These are phyloP conservation scores for Leptinotarsa undecemlineata DNA, from an alignment of 1,140 invertebrate species.

Conservation along the genomic window DNA sequence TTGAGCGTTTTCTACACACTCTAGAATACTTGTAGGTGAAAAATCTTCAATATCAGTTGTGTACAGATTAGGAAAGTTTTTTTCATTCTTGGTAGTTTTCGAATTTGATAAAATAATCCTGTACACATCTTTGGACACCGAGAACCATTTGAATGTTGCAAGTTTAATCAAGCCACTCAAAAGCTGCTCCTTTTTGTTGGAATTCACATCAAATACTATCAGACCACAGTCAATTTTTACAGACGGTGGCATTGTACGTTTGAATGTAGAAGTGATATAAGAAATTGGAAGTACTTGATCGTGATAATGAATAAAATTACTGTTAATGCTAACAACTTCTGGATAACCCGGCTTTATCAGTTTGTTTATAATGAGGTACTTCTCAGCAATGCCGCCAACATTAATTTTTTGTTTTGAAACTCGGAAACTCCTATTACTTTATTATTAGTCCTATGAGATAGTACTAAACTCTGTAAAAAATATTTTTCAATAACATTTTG, in stretches of 20 bases:
- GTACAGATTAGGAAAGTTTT: slow-evolving; percentile 23
- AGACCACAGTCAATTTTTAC: slow-evolving; percentile 35
- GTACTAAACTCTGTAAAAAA: too few relatives aligned
- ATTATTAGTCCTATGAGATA: too few relatives aligned
- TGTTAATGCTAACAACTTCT: too few relatives aligned
- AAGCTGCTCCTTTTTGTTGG: slow-evolving; percentile 14
- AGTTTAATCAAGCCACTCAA: slow-evolving; percentile 19
- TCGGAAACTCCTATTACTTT: too few relatives aligned
- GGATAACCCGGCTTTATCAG: too few relatives aligned
- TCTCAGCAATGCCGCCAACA: too few relatives aligned
- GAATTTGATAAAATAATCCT: slow-evolving; percentile 37
- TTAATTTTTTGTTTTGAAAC: too few relatives aligned
- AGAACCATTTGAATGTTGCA: slow-evolving; percentile 29
- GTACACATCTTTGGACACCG: slow-evolving; percentile 34
- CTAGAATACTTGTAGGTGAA: slow-evolving; percentile 21
- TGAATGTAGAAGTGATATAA: too few relatives aligned
- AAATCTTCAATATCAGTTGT: slow-evolving; percentile 13
- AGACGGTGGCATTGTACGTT: slow-evolving; percentile 34
- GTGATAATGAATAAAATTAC: too few relatives aligned
- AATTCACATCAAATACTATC: slow-evolving; percentile 36
- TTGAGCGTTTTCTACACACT: slow-evolving; percentile 22
- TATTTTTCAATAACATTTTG: too few relatives aligned
- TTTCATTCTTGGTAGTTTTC: slow-evolving; percentile 24
- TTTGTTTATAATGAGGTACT: too few relatives aligned
- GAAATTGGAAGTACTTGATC: too few relatives aligned